Percentiles rank a stretch among this genome's conserved stretches.
phyloP scores from a whole-genome alignment of 2,797 vertebrate genomes.

The Semotilus atromaculatus region DNA sequence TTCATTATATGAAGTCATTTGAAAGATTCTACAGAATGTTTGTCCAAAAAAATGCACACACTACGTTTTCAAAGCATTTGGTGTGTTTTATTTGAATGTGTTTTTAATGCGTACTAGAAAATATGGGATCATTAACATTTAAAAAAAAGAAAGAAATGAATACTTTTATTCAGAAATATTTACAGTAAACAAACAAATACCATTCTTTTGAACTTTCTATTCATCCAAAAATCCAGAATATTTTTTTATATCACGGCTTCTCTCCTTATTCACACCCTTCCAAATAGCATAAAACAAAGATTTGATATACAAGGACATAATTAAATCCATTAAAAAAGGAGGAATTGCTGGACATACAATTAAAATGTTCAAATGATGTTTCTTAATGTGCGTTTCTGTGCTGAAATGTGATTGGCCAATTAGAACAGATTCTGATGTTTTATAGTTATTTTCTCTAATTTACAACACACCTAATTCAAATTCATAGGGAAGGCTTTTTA shows the following conservation, averaged over 20 bases:
- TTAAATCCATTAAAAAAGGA: background rate
- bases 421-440: background rate
- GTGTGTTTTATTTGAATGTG: too few relatives aligned
- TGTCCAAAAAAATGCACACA: background rate
- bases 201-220: background rate
- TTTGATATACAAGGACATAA: background rate
- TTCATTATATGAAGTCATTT: background rate
- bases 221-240: background rate
- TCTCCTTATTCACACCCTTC: background rate
- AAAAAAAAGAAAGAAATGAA: too few relatives aligned
- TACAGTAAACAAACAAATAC: background rate
- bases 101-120: background rate
- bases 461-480: background rate
- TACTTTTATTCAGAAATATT: too few relatives aligned
- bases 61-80: background rate
- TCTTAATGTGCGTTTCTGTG: background rate
- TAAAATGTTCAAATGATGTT: conserved; percentile 4
- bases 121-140: background rate
- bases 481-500: background rate
- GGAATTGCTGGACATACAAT: background rate
- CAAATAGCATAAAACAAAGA: background rate
- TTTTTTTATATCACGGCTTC: background rate
- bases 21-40: background rate
- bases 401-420: background rate
- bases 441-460: background rate